phyloP scores from a whole-genome alignment of 2,888 invertebrate species.

The Hybos culiciformis region DNA sequence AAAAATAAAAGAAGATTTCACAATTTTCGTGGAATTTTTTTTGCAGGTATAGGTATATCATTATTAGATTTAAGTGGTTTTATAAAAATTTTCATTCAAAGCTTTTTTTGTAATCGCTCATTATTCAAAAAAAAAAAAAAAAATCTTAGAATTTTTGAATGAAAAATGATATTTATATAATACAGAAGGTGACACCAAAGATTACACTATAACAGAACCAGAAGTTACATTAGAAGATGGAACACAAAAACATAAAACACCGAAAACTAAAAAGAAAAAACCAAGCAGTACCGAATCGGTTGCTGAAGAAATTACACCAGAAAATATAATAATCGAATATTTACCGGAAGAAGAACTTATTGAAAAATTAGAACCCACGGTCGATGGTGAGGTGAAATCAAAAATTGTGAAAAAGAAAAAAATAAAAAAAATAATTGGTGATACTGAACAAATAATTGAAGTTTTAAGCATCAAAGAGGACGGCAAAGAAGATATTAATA shows the following conservation, averaged over 20 bases:
- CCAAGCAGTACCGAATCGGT: too few relatives aligned
- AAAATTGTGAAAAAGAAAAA: constrained; percentile 24
- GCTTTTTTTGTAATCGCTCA: too few relatives aligned
- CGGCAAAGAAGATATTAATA: constrained; percentile 24
- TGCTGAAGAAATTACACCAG: too few relatives aligned
- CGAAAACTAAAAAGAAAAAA: constrained; percentile 23
- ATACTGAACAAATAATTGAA: constrained; percentile 23
- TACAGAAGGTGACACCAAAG: constrained; percentile 31
- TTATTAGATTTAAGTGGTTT: too few relatives aligned
- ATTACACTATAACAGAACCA: constrained; percentile 35
- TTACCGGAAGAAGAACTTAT: constrained; percentile 23
- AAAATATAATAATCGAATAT: constrained; percentile 23
- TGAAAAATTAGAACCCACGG: constrained; percentile 16
- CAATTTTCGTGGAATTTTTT: too few relatives aligned
- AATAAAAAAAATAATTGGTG: constrained; percentile 24
- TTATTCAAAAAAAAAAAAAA: too few relatives aligned
- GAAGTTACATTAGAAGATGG: constrained; percentile 33
- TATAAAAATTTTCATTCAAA: too few relatives aligned
- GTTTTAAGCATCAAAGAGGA: constrained; percentile 22
- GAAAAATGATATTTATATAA: too few relatives aligned
- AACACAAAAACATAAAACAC: constrained; percentile 30
- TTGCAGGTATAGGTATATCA: too few relatives aligned
- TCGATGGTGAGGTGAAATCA: constrained; percentile 18
- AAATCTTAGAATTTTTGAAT: too few relatives aligned
- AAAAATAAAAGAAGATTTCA: too few relatives aligned